Evolutionary conservation across 2,113 vertebrate species (phyloP).

Genomic region (Noturus placidus): DNA sequence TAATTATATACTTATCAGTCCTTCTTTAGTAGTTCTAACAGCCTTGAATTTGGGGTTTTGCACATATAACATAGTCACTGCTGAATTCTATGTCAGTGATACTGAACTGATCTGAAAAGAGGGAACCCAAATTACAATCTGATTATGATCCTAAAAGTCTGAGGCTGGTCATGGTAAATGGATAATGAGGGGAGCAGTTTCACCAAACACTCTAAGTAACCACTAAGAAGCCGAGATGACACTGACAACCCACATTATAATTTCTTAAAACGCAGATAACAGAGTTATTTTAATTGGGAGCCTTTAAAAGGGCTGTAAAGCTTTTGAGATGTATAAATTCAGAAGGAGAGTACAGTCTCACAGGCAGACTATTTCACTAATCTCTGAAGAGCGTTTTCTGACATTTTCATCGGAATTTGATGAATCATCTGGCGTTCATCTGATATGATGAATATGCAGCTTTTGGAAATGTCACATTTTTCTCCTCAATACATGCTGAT

Average conservation of each 20-base stretch:
- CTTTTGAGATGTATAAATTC: conserved; percentile 30
- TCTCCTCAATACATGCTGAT: conserved; percentile 31
- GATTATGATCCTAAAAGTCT: not conserved
- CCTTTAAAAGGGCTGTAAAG: not conserved
- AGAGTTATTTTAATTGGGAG: conserved; percentile 10
- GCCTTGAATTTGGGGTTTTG: not conserved
- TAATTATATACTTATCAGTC: not conserved
- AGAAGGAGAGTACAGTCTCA: conserved; percentile 27
- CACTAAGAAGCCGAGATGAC: conserved; percentile 1
- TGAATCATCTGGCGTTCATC: conserved; percentile 34
- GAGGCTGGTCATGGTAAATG: conserved; percentile 10
- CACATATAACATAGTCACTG: not conserved
- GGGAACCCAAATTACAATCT: not conserved
- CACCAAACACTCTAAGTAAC: conserved; percentile 34
- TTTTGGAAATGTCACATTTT: conserved; percentile 45
- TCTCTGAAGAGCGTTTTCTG: conserved; percentile 32
- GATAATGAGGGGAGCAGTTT: conserved; percentile 12
- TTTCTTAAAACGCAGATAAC: conserved; percentile 6
- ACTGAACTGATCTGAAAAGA: not conserved
- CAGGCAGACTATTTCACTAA: conserved; percentile 21
- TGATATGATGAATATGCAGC: conserved; percentile 53
- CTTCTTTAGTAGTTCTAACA: not conserved
- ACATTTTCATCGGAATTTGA: conserved; percentile 44
- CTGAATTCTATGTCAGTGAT: not conserved
- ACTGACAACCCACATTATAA: not conserved